Evolutionary conservation across 1,140 invertebrate species (phyloP).

Genomic region (Gonatopus flavifemur): DNA sequence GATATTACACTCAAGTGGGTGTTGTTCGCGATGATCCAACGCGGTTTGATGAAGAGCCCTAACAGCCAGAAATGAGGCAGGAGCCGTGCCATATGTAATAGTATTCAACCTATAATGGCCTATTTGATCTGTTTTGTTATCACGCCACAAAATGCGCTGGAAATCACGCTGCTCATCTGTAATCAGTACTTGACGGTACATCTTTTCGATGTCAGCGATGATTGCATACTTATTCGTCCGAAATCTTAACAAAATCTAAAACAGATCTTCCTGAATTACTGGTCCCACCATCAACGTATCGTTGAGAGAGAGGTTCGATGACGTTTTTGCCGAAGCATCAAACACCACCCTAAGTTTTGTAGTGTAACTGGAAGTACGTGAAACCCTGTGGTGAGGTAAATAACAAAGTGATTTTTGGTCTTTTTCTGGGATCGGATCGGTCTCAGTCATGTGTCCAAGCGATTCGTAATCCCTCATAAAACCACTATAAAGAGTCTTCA

Average conservation of each 20-base stretch:
- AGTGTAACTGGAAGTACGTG: neutral
- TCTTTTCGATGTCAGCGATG: constrained; percentile 35
- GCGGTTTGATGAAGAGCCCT: too few species aligned
- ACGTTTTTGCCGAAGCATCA: neutral
- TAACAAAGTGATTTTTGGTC: neutral
- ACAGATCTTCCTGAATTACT: constrained; percentile 24
- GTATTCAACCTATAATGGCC: too few species aligned
- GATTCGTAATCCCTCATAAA: constrained; percentile 37
- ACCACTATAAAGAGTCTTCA: constrained; percentile 23
- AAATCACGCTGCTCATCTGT: too few species aligned
- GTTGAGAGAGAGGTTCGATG: constrained; percentile 23
- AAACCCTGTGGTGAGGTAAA: constrained; percentile 2
- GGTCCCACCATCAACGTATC: constrained; percentile 31
- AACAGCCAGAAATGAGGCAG: too few species aligned
- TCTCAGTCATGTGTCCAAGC: constrained; percentile 34
- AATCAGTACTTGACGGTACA: too few species aligned
- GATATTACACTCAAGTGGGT: too few species aligned
- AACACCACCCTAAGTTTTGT: neutral
- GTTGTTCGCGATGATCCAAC: too few species aligned
- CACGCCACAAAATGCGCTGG: too few species aligned
- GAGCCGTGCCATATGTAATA: too few species aligned
- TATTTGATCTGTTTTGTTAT: constrained; percentile 12
- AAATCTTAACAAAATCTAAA: constrained; percentile 12
- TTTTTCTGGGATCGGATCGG: neutral
- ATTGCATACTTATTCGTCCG: constrained; percentile 7